Evolutionary conservation across 2,888 invertebrate genomes (phyloP), one percentile per base, ranked within the genome.

Genomic region (Rutpela maculata): DNA sequence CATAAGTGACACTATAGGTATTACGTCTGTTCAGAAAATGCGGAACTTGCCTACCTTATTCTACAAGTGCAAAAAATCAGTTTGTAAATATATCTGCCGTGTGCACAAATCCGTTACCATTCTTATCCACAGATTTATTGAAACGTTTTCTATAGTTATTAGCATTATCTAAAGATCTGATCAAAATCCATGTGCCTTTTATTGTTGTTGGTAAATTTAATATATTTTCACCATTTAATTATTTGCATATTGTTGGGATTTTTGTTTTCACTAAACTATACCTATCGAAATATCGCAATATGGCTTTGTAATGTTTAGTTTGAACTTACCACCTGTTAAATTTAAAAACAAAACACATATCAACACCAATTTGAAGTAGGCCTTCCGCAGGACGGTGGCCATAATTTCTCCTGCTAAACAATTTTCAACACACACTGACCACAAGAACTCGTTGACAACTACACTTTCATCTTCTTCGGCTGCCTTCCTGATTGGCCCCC

Each of bases 391-490:
- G 77, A 79, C 75, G 63, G 72, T 78, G 26, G 81, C 76, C 81
- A 82, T 83, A 83, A 77, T 81, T 67, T 73, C 22, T 81, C 80
- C 78, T 80, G 80, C 80, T 78, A 65, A 65, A 75, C 73, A 76
- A 67, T 60, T 56, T 69, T 59, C 43, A 67, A 26, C 78, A 80
- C 81, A 76, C 77, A 84, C 82, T 82, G 78, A 80, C 78, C 81
- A 82, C 81, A 75, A 78, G 62, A 38, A 73, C 67, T 77, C 73
- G 75, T 78, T 79, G 82, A 77, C 79, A 72, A 82, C 81, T 81
- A 79, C 81, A 84, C 84, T 84, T 84, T 84, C 83, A 82, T 84
- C 82, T 81, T 84, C 80, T 78, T 81, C 68, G 43, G 77, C 71
- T 81, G 80, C 82, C 81, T 83, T 83, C 82, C 81, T 82, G 55